phyloP scores from a whole-genome alignment of 2,888 invertebrate genomes.

The Caenorhabditis sinica region DNA sequence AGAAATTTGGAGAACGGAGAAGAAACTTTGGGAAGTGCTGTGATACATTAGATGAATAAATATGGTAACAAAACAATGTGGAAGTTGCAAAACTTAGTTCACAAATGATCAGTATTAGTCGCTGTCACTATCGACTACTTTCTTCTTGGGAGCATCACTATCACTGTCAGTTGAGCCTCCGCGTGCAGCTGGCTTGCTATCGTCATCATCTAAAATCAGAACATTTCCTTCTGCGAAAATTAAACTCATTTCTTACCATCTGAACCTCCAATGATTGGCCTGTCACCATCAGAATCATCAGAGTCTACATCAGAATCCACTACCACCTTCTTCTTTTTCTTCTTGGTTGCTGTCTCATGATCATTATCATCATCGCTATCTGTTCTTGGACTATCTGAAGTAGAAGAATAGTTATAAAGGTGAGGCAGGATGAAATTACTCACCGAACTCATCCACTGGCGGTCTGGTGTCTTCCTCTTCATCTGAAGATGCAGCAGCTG shows the following conservation, averaged over 20 bases:
- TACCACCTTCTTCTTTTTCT: conserved; percentile 68
- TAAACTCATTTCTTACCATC: conserved; percentile 36
- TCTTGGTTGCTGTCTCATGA: conserved; percentile 56
- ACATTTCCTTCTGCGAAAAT: no score
- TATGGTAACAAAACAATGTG: conserved; percentile 5
- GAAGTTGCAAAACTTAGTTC: neutral
- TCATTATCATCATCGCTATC: conserved; percentile 67
- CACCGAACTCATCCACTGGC: conserved; percentile 61
- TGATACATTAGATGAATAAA: conserved; percentile 12
- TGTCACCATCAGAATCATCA: conserved; percentile 32
- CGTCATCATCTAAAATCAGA: conserved; percentile 41
- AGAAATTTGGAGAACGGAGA: no score
- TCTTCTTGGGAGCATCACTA: conserved; percentile 46
- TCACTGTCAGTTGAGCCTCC: conserved; percentile 42
- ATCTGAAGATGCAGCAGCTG: conserved; percentile 26
- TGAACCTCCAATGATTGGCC: conserved; percentile 61
- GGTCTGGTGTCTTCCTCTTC: conserved; percentile 53
- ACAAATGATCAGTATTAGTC: conserved; percentile 39
- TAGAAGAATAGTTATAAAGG: neutral
- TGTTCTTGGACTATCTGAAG: conserved; percentile 58
- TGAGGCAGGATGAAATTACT: neutral
- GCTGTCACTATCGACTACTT: conserved; percentile 43
- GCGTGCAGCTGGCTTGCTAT: conserved; percentile 13
- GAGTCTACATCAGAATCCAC: conserved; percentile 65
- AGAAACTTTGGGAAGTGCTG: neutral